Conservation (phyloP, 2,113 vertebrate genomes). For the Oreochromis spilurus region DNA sequence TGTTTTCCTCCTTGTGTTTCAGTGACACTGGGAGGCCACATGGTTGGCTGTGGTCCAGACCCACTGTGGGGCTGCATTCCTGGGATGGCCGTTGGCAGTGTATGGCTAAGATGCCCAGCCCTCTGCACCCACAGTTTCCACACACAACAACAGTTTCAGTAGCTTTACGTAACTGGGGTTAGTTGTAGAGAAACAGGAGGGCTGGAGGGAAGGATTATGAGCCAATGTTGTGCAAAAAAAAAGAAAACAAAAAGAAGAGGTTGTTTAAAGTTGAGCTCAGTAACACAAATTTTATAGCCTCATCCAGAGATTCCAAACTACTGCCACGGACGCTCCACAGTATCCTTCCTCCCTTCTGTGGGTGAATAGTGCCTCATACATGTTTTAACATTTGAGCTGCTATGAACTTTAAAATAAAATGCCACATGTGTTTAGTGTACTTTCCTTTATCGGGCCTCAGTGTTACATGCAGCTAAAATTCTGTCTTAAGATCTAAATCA, state of each 20-base stretch:
- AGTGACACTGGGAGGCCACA: slow-evolving; percentile 66
- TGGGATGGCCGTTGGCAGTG: slow-evolving; percentile 57
- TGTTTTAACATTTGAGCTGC: neutral
- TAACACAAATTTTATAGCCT: neutral
- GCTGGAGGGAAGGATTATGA: slow-evolving; percentile 27
- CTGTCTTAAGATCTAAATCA: neutral
- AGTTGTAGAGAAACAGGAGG: slow-evolving; percentile 18
- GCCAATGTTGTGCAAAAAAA: neutral
- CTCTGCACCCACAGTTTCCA: slow-evolving; percentile 46
- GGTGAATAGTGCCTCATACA: neutral
- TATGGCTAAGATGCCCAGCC: slow-evolving; percentile 37
- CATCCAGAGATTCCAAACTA: neutral
- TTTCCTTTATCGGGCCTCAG: neutral
- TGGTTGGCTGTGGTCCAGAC: slow-evolving; percentile 62
- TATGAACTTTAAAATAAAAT: neutral
- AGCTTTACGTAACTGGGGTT: slow-evolving; percentile 51
- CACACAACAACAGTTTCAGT: slow-evolving; percentile 46
- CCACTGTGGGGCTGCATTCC: slow-evolving; percentile 63
- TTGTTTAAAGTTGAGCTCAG: slow-evolving; percentile 27
- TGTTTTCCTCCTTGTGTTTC: slow-evolving; percentile 16
- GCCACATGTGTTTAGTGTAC: neutral
- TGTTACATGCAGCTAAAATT: neutral
- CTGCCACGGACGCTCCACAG: neutral
- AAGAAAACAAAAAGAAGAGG: neutral
- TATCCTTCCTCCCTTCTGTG: neutral